Base-by-base conservation (phyloP, 2,113 vertebrate species). In the Bujurquina vittata region DNA sequence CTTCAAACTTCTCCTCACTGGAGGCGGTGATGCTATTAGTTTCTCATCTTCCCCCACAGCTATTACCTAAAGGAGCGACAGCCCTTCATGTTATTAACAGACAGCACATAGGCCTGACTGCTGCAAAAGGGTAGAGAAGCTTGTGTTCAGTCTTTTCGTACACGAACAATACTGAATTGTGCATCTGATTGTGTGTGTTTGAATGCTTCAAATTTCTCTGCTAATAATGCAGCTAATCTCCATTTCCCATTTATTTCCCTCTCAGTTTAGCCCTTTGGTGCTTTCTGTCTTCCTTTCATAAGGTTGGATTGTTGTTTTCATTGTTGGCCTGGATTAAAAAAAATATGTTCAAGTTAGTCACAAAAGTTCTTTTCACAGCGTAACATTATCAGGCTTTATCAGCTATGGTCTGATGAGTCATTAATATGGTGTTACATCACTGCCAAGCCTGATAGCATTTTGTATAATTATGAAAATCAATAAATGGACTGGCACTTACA, bases 1-100 rank as follows among this genome's bases (percentile, higher is more conserved):
- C 91, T 94, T 94, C 90, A 94, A 94, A 93, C 84, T 31, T 59
- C 9, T 40, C 49, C 77, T 81, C 75, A 77, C 18, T 46, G 49
- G 85, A 83, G 74, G 58, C 73, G 75, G 35, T 26, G 55, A 69
- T 69, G 78, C 69, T 82, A 65, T 60, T 75, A 5, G 10, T 57
- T 63, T 61, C 57, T 74, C 29, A 72, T 33, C 31, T 33, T 77
- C 72, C 73, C 55, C 23, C 62, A 29, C 61, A 76, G 78, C 14
- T 74, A 22, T 67, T 58, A 84, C 35, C 73, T 75, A 10, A 10
- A 79, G 79, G 40, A 78, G 10, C 55, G 26, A 49, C 49, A 72
- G 40, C 20, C 4, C 52, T 83, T 83, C 52, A 26, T 58, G 55
- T 49, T 72, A 55, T 67, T 58, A 72, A 55, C 20, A 20, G 23